phyloP scores from a whole-genome alignment of 2,888 invertebrate genomes.

The Tholera decimalis region DNA sequence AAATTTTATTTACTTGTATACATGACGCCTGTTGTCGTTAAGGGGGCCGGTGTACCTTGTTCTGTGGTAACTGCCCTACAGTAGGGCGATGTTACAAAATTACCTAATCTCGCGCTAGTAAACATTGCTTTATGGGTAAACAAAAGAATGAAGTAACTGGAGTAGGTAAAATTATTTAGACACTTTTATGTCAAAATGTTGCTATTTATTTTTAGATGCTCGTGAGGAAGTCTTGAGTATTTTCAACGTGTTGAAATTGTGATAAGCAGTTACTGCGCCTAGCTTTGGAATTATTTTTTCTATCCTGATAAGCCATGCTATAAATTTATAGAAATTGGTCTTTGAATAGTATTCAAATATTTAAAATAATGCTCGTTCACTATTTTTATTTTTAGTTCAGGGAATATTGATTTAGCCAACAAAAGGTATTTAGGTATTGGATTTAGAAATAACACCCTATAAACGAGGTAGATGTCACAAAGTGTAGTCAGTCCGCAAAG shows the following conservation, averaged over 20 bases:
- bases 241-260: neutral
- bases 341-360: no score
- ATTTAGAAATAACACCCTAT: no score
- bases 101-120: conserved; percentile 61
- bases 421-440: no score
- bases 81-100: conserved; percentile 54
- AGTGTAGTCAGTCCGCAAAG: no score
- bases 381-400: no score
- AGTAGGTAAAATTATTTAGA: conserved; percentile 53
- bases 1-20: no score
- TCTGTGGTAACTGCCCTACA: conserved; percentile 37
- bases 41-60: neutral
- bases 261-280: neutral
- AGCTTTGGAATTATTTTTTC: no score
- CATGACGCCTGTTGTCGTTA: neutral
- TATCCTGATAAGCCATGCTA: no score
- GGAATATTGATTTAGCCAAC: no score
- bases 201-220: conserved; percentile 22
- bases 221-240: neutral
- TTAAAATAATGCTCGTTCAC: no score
- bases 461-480: no score
- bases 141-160: conserved; percentile 51
- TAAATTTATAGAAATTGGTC: no score
- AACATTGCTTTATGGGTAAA: conserved; percentile 58
- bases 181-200: conserved; percentile 34